A percentile compares a stretch with the other conserved stretches of the same genome.
phyloP scores from a whole-genome alignment of 2,888 invertebrate genomes.

The Rotaria macrura region DNA sequence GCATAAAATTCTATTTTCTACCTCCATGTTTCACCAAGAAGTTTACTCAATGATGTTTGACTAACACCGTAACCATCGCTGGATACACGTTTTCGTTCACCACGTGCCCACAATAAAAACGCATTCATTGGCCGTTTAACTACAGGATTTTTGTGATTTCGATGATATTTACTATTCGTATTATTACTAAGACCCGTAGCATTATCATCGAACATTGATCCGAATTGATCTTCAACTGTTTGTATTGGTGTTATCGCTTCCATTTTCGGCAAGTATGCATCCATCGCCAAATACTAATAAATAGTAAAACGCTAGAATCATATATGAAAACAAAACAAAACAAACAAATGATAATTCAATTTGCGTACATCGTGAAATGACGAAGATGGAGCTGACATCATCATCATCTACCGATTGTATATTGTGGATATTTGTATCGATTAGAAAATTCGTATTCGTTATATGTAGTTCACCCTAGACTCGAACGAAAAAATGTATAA shows the following conservation, averaged over 20 bases:
- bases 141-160: not conserved
- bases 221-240: not conserved
- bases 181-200: not conserved
- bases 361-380: not conserved
- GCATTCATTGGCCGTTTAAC: slow-evolving; percentile 18
- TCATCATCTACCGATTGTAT: not conserved
- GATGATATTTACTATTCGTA: not conserved
- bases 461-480: not conserved
- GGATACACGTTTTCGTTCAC: not conserved
- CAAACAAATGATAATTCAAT: not conserved
- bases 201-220: not conserved
- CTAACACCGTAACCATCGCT: slow-evolving; percentile 1
- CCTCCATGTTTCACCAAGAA: not conserved
- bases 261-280: not conserved
- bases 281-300: not conserved
- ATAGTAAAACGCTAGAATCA: not conserved
- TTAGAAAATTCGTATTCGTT: not conserved
- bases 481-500: not conserved
- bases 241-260: not conserved
- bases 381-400: not conserved
- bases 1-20: not conserved
- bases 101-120: not conserved
- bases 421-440: not conserved
- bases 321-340: no score
- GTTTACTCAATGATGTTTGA: not conserved